Base-by-base conservation (phyloP, 2,113 vertebrate genomes). In the Sorex fumeus region DNA sequence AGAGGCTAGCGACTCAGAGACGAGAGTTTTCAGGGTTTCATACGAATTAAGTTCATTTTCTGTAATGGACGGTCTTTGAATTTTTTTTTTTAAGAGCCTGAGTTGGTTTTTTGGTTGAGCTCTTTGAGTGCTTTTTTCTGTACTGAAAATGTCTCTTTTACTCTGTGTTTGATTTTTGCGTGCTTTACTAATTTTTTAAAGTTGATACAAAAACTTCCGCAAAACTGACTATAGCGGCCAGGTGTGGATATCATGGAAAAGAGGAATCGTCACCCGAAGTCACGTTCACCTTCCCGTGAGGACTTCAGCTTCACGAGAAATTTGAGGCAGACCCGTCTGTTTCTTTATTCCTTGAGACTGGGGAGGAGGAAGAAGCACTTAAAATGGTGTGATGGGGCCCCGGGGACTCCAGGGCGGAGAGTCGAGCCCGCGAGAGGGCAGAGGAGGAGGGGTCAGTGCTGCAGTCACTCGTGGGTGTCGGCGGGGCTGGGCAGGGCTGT, bases 161-260 rank as follows among this genome's bases (percentile, higher is more conserved):
- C 66, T 67, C 77, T n/a, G 3, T 69, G 95, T 93, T 92, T 40
- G 40, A 40, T 40, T 40, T 40, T 7, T 7, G 3, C 40, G 7
- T 40, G 40, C 40, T 40, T 40, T 40, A 40, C 40, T 40, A 7
- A 40, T 40, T 40, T 40, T 40, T 40, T 40, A 40, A 40, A 40
- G 40, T 40, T 40, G 40, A 40, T 40, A 40, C 40, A 40, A 90
- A 84, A 90, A 72, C 53, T 71, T 30, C 76, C 10, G 11, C 72
- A 90, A 88, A 93, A 83, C 79, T 83, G 27, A 13, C 70, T 66
- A 92, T 92, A 81, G 67, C 18, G 84, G 27, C 53, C 91, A 91
- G 45, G 66, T 91, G 40, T 91, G 88, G 88, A 83, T 76, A 57
- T 82, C 27, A 50, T 85, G 25, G 34, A 62, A n/a, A n/a, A n/a